A percentile compares a stretch with the other conserved stretches of the same genome.
Evolutionary conservation across 2,888 invertebrate species (phyloP).

Genomic region (Drosophila helvetica): DNA sequence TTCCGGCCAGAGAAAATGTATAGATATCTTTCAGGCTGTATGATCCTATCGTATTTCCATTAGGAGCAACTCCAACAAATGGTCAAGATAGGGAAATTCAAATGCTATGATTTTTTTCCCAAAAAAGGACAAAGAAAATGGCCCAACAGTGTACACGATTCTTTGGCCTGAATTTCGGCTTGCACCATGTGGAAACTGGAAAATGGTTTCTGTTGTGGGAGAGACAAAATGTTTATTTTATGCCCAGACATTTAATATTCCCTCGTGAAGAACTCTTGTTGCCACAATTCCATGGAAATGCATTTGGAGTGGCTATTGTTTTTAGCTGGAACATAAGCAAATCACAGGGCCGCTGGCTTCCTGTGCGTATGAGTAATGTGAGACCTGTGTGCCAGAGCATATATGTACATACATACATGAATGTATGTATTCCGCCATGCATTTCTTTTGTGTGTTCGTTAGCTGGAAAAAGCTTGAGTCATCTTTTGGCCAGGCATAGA

Average conservation of each 20-base stretch:
- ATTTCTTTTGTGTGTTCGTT: constrained; percentile 56
- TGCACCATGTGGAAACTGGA: not conserved
- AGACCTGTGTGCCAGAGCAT: constrained; percentile 39
- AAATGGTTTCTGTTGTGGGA: not conserved
- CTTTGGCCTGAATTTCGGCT: not conserved
- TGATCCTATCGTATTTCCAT: too few species aligned
- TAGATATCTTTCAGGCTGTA: too few species aligned
- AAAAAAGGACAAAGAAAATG: not conserved
- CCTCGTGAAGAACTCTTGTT: not conserved
- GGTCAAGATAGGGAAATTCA: not conserved
- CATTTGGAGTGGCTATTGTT: constrained; percentile 39
- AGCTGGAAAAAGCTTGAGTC: constrained; percentile 60
- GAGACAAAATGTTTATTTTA: not conserved
- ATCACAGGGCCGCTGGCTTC: constrained; percentile 16
- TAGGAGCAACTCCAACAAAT: not conserved
- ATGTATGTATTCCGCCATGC: constrained; percentile 28
- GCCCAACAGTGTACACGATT: not conserved
- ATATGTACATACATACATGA: too few species aligned
- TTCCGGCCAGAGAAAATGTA: too few species aligned
- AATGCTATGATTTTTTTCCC: too few species aligned
- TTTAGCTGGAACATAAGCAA: constrained; percentile 38
- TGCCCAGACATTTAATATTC: constrained; percentile 12
- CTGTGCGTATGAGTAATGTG: constrained; percentile 71
- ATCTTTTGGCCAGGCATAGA: constrained; percentile 37
- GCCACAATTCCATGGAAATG: constrained; percentile 11